These are phyloP conservation scores for Halcyon malimbica DNA, from an alignment of 2,113 vertebrate genomes.

Conservation along the genomic window DNA sequence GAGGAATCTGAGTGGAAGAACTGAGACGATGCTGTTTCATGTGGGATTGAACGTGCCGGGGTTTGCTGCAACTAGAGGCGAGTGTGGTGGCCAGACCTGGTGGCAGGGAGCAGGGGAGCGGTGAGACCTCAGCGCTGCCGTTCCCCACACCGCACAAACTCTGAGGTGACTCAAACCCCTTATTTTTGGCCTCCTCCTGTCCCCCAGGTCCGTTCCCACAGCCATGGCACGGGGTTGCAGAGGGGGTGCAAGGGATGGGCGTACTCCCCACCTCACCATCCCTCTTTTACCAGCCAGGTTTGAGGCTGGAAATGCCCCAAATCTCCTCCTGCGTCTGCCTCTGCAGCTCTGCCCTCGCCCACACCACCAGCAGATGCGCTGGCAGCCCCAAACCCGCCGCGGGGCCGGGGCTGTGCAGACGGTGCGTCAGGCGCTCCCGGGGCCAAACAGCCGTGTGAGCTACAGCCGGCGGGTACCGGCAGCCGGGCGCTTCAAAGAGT, in stretches of 20 bases:
- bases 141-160: neutral
- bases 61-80: neutral
- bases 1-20: neutral
- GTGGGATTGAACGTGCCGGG: neutral
- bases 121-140: accelerated
- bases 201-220: neutral
- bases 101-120: neutral
- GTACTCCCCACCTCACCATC: accelerated
- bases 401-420: neutral
- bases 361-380: neutral
- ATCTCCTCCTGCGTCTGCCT: neutral
- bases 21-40: neutral
- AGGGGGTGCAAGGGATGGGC: neutral
- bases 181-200: neutral
- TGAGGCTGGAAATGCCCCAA: neutral
- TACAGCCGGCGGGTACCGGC: neutral
- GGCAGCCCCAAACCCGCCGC: neutral
- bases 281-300: neutral
- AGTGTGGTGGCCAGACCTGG: neutral
- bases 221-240: accelerated
- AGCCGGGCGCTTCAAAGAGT: neutral
- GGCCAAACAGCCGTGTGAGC: neutral
- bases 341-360: neutral
- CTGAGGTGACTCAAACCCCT: accelerated
- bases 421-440: neutral